A percentile compares a stretch with the other conserved stretches of the same genome.
Evolutionary conservation across 2,797 vertebrate species (phyloP).

Genomic region (Halcyon smyrnensis): DNA sequence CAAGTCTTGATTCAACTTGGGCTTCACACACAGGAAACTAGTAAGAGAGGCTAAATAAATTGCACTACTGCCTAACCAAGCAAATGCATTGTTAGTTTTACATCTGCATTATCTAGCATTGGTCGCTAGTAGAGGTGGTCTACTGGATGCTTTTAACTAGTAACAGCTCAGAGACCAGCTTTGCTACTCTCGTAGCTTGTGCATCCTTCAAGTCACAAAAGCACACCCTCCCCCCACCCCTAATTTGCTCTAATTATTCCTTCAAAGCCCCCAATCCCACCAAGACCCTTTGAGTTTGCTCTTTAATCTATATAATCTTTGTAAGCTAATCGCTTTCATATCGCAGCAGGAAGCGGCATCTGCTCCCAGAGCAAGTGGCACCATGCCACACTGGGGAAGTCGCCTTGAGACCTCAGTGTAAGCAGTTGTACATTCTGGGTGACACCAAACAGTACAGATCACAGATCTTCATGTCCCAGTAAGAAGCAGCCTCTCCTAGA

Average conservation of each 20-base stretch:
- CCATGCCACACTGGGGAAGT: neutral
- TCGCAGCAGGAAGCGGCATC: slow-evolving; percentile 13
- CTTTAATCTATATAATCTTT: slow-evolving; percentile 13
- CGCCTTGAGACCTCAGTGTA: neutral
- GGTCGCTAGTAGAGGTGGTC: neutral
- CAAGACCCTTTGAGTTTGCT: neutral
- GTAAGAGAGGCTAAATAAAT: neutral
- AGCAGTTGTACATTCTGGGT: neutral
- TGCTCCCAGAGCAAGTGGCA: slow-evolving; percentile 1
- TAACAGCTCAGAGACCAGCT: neutral
- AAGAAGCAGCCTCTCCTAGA: neutral
- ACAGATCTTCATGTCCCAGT: neutral
- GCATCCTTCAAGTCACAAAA: neutral
- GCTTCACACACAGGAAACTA: neutral
- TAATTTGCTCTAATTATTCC: neutral
- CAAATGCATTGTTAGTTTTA: neutral
- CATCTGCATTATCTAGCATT: neutral
- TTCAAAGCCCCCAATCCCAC: neutral
- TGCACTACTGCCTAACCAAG: neutral
- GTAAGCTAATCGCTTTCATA: neutral
- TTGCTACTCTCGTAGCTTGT: neutral
- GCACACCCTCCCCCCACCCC: neutral
- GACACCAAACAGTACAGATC: neutral
- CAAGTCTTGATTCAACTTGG: neutral
- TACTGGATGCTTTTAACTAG: neutral